These are phyloP conservation scores for Xestia sexstrigata DNA, from an alignment of 2,888 invertebrate species.

Conservation along the genomic window DNA sequence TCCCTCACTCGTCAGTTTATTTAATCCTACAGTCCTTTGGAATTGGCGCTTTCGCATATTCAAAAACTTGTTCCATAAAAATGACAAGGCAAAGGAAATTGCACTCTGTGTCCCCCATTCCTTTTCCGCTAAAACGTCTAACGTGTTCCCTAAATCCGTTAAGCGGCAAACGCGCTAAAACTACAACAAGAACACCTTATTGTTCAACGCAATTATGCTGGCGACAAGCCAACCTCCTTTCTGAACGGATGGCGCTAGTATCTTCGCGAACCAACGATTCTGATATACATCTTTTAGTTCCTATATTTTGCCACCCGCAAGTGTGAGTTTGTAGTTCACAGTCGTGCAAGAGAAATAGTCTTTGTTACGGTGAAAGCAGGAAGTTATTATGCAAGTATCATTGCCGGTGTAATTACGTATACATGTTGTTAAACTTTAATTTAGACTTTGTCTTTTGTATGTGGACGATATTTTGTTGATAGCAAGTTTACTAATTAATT, in stretches of 20 bases:
- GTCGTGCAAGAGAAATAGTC: conserved; percentile 69
- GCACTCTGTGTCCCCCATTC: background rate
- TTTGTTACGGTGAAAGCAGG: conserved; percentile 86
- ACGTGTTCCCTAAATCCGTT: conserved; percentile 27
- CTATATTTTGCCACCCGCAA: conserved; percentile 62
- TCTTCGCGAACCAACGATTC: conserved; percentile 18
- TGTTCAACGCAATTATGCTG: conserved; percentile 59
- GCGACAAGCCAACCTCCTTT: conserved; percentile 31
- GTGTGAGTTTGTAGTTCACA: conserved; percentile 63
- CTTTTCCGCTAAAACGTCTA: conserved; percentile 5
- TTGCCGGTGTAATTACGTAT: conserved; percentile 73
- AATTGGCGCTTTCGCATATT: background rate
- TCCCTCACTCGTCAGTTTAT: too few species aligned
- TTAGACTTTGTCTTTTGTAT: conserved; percentile 48
- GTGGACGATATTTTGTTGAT: conserved; percentile 38
- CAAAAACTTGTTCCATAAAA: background rate
- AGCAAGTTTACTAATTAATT: conserved; percentile 12
- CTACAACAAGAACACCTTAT: conserved; percentile 55
- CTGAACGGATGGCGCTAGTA: conserved; percentile 57
- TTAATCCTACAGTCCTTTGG: background rate
- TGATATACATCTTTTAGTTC: conserved; percentile 54
- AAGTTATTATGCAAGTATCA: conserved; percentile 84
- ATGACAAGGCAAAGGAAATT: background rate
- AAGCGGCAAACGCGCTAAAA: conserved; percentile 30
- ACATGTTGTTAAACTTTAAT: conserved; percentile 61